Evolutionary conservation across 2,888 invertebrate species (phyloP).

Genomic region (Hetaerina titia): DNA sequence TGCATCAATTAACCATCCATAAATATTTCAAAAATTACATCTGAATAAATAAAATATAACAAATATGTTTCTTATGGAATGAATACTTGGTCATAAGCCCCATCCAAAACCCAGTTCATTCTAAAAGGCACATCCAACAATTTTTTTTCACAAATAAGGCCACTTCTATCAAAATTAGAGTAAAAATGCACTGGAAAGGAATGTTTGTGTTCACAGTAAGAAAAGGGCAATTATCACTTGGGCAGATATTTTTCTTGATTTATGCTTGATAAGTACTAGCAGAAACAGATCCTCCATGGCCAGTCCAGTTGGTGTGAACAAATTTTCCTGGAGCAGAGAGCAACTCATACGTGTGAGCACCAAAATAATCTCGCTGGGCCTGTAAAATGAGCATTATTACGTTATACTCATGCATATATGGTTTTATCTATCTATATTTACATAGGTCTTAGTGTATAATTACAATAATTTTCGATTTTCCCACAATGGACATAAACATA

Average conservation of each 20-base stretch:
- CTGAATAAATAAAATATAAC: conserved; percentile 59
- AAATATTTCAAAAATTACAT: conserved; percentile 40
- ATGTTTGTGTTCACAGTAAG: conserved; percentile 20
- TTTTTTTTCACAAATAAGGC: neutral
- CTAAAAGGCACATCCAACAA: conserved; percentile 9
- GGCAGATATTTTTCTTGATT: conserved; percentile 70
- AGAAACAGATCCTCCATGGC: conserved; percentile 96
- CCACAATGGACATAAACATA: no score
- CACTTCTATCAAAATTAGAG: neutral
- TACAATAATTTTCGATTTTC: no score
- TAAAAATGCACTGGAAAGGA: conserved; percentile 50
- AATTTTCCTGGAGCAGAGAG: conserved; percentile 91
- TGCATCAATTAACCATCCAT: conserved; percentile 26
- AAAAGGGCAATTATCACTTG: neutral
- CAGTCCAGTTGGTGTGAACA: conserved; percentile 99
- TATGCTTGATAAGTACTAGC: conserved; percentile 94
- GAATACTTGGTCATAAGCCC: conserved; percentile 46
- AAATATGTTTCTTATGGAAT: neutral
- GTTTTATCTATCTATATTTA: no score
- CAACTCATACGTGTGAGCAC: conserved; percentile 98
- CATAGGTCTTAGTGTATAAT: no score
- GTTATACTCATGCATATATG: no score
- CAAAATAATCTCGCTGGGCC: conserved; percentile 99
- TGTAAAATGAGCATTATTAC: conserved; percentile 74
- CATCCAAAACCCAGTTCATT: conserved; percentile 52